Conservation (phyloP, 2,797 vertebrate species). For the Eulemur rubriventer region DNA sequence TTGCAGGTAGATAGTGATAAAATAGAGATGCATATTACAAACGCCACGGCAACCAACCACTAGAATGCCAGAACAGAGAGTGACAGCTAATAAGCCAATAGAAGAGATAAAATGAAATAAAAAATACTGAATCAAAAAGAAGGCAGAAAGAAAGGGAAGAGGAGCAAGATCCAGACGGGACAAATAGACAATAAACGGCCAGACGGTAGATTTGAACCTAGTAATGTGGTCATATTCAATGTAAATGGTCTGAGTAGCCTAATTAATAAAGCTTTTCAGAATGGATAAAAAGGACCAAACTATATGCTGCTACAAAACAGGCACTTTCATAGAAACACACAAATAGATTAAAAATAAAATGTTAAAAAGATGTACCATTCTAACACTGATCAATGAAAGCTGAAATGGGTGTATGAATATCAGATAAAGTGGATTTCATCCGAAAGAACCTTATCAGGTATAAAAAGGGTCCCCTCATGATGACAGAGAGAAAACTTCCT, state of each 20-base stretch:
- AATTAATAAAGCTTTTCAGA: not conserved
- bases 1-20: not conserved
- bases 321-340: not conserved
- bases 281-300: not conserved
- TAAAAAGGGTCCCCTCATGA: not conserved
- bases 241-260: too few relatives aligned
- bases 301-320: rapidly evolving
- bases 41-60: not conserved
- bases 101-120: not conserved
- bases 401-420: too few relatives aligned
- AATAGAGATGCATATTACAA: rapidly evolving
- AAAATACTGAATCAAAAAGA: not conserved
- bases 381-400: not conserved
- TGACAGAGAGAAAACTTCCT: not conserved
- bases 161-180: too few relatives aligned
- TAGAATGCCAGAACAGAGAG: too few relatives aligned
- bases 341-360: not conserved
- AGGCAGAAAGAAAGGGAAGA: not conserved
- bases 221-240: too few relatives aligned
- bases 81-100: too few relatives aligned
- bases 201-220: not conserved
- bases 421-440: not conserved
- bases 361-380: rapidly evolving
- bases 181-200: not conserved
- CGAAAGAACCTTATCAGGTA: not conserved